phyloP scores from a whole-genome alignment of 2,888 invertebrate species.

The Drosophila kanekoi region DNA sequence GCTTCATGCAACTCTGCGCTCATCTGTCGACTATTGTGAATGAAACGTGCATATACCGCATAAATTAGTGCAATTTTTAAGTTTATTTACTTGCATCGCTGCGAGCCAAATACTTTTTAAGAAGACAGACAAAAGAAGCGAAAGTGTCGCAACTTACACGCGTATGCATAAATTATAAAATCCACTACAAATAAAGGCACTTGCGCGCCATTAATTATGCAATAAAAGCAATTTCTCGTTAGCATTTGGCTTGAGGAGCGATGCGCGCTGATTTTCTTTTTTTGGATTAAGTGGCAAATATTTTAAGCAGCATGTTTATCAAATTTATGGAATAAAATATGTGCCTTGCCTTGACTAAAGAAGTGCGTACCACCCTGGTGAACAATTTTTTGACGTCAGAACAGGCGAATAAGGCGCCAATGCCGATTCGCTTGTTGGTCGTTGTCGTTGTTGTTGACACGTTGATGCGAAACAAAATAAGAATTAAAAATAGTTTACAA shows the following conservation, averaged over 20 bases:
- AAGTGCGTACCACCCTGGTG: conserved; percentile 49
- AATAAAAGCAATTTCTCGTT: conserved; percentile 54
- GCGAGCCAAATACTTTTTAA: conserved; percentile 15
- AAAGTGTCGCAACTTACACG: conserved; percentile 3
- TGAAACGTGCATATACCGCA: conserved; percentile 35
- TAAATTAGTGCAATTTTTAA: conserved; percentile 51
- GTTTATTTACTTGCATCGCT: conserved; percentile 41
- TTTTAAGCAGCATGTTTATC: conserved; percentile 15
- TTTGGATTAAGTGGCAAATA: conserved; percentile 7
- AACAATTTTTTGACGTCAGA: conserved; percentile 53
- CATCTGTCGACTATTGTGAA: conserved; percentile 61
- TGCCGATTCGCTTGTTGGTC: conserved; percentile 45
- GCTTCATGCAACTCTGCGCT: conserved; percentile 58
- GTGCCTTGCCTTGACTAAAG: conserved; percentile 22
- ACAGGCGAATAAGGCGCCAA: conserved; percentile 64
- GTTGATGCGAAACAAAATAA: conserved; percentile 42
- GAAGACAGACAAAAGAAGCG: conserved; percentile 11
- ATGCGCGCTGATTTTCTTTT: conserved; percentile 16
- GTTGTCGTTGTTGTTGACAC: conserved; percentile 44
- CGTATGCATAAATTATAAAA: conserved; percentile 52
- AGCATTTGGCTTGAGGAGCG: conserved; percentile 52
- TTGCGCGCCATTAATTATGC: conserved; percentile 63
- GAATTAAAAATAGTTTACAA: conserved; percentile 77
- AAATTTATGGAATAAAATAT: conserved; percentile 67
- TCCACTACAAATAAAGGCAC: conserved; percentile 14